Evolutionary conservation across 2,113 vertebrate genomes (phyloP).

Genomic region (Brachirus orientalis): DNA sequence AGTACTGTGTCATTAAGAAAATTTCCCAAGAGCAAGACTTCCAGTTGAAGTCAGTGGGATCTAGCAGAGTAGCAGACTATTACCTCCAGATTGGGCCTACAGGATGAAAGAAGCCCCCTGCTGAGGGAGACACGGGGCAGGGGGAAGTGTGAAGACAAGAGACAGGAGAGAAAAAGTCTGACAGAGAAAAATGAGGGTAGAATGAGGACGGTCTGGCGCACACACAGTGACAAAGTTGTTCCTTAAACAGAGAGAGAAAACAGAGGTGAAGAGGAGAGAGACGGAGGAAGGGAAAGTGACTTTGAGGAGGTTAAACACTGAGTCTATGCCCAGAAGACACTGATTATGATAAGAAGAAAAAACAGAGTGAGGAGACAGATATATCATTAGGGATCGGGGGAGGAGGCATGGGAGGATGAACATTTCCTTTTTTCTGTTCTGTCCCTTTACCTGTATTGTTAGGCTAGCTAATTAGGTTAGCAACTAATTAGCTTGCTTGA

Average conservation of each 20-base stretch:
- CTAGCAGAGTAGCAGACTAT: neutral
- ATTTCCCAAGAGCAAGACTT: constrained; percentile 12
- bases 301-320: constrained; percentile 76
- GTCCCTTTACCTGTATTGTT: constrained; percentile 49
- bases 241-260: constrained; percentile 30
- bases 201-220: constrained; percentile 25
- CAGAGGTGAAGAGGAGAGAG: constrained; percentile 27
- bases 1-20: constrained; percentile 13
- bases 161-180: constrained; percentile 24
- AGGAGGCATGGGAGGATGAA: constrained; percentile 24
- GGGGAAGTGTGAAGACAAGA: constrained; percentile 25
- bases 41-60: too few relatives aligned
- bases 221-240: neutral
- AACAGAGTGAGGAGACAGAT: constrained; percentile 62
- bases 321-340: constrained; percentile 71
- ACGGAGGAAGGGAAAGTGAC: constrained; percentile 67
- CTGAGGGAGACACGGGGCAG: constrained; percentile 39
- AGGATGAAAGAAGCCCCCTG: constrained; percentile 16
- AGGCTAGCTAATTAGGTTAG: constrained; percentile 74
- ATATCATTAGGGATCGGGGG: constrained; percentile 71
- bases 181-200: constrained; percentile 31
- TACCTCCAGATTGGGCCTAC: neutral
- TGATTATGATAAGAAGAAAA: constrained; percentile 73
- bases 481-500: constrained; percentile 73
- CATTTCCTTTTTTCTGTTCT: constrained; percentile 16